Percentiles rank a stretch among this genome's conserved stretches.
These are phyloP conservation scores for Myrmophylax atrothorax DNA, from an alignment of 2,113 vertebrate genomes.

Conservation along the genomic window DNA sequence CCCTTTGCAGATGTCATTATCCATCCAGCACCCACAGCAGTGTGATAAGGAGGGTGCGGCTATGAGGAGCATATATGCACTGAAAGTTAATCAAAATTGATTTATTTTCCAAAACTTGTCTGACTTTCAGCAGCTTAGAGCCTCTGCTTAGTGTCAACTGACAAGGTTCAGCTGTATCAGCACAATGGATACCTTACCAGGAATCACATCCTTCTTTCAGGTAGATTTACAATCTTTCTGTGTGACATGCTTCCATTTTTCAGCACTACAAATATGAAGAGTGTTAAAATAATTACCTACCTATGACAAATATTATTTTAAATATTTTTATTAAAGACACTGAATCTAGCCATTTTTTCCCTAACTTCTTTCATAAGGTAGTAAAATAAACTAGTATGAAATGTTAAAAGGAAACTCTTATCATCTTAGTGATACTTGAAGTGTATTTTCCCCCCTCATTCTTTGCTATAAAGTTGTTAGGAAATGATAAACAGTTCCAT, in stretches of 20 bases:
- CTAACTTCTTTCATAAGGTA: not conserved
- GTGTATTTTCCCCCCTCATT: not conserved
- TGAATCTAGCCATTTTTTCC: not conserved
- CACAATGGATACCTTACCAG: not conserved
- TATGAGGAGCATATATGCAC: not conserved
- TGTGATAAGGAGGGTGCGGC: not conserved
- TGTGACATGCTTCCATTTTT: not conserved
- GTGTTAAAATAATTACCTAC: not conserved
- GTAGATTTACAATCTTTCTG: not conserved
- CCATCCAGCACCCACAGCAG: not conserved
- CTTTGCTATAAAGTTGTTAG: not conserved
- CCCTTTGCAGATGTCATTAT: not conserved
- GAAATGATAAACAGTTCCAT: not conserved
- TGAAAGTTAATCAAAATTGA: fast-evolving
- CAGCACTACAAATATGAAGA: not conserved
- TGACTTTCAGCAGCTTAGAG: not conserved
- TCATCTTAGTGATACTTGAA: not conserved
- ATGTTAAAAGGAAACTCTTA: not conserved
- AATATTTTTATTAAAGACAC: not conserved
- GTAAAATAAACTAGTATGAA: not conserved
- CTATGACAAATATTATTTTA: not conserved
- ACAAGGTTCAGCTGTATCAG: not conserved
- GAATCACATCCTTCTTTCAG: not conserved
- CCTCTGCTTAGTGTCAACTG: not conserved
- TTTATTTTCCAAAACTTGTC: not conserved